Conservation (phyloP, 2,797 vertebrate genomes). For the Onychomys arenicola region DNA sequence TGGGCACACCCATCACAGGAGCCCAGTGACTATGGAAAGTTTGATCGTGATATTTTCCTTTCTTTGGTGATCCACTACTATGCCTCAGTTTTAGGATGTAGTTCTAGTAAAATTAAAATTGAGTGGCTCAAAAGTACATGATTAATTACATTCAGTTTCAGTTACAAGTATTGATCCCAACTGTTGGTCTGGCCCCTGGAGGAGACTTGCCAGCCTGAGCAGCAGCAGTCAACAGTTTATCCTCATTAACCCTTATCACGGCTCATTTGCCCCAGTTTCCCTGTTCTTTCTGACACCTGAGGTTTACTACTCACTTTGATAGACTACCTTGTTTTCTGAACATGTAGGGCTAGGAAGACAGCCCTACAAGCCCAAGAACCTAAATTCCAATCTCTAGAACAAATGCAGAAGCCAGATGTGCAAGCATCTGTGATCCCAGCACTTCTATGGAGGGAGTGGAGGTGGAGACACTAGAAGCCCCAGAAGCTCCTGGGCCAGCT, state of each 20-base stretch:
- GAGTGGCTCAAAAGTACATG: slow-evolving; percentile 7
- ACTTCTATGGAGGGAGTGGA: not conserved
- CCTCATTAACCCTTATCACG: not conserved
- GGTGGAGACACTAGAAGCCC: not conserved
- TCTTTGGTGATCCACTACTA: not conserved
- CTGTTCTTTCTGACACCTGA: not conserved
- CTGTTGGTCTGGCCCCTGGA: not conserved
- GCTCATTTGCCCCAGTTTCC: not conserved
- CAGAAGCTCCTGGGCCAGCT: not conserved
- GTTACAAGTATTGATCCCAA: not conserved
- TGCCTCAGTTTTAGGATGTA: not conserved
- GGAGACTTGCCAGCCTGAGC: no score
- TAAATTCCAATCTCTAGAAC: not conserved
- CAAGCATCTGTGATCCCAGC: not conserved
- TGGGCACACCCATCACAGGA: not conserved
- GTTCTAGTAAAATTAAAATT: slow-evolving; percentile 43
- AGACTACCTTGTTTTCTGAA: not conserved
- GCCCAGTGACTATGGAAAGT: not conserved
- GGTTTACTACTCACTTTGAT: not conserved
- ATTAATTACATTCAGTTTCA: slow-evolving; percentile 30
- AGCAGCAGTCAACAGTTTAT: not conserved
- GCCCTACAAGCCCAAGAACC: not conserved
- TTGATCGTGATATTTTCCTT: not conserved
- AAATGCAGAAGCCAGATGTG: not conserved
- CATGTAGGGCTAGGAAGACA: not conserved